A percentile compares a stretch with the other conserved stretches of the same genome.
These are phyloP conservation scores for Aegotheles bennettii DNA, from an alignment of 2,113 vertebrate species.

Conservation along the genomic window DNA sequence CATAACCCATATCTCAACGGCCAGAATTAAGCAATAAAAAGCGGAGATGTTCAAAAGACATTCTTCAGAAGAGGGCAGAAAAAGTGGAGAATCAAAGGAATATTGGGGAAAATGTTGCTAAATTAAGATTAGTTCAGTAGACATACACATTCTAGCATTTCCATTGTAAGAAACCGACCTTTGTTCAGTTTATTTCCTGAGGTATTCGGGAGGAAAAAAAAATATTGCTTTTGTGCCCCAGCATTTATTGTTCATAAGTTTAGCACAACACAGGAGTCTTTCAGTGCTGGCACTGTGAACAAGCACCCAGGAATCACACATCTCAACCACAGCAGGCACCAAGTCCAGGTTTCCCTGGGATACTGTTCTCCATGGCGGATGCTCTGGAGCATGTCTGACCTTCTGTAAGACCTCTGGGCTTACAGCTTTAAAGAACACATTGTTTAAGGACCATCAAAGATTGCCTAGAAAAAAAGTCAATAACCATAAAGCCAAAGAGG, in stretches of 20 bases:
- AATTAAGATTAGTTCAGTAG: not conserved
- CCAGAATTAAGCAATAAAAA: not conserved
- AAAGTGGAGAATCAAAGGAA: not conserved
- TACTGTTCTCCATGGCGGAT: not conserved
- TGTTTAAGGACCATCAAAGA: not conserved
- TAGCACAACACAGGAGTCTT: not conserved
- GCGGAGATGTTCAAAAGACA: not conserved
- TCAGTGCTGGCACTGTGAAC: not conserved
- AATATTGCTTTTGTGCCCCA: not conserved
- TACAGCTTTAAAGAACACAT: not conserved
- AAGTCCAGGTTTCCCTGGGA: not conserved
- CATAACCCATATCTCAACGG: not conserved
- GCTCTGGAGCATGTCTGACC: not conserved
- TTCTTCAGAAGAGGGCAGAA: not conserved
- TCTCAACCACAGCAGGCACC: not conserved
- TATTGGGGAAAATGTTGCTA: not conserved
- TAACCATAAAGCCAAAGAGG: not conserved
- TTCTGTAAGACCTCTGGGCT: not conserved
- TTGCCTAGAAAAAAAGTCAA: not conserved
- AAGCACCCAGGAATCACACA: not conserved
- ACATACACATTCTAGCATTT: not conserved
- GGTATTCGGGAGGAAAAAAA: not conserved
- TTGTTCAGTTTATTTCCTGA: rapidly evolving
- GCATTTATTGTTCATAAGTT: not conserved
- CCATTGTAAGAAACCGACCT: not conserved